Evolutionary conservation across 2,113 vertebrate genomes (phyloP), one percentile per base, ranked within the genome.

Genomic region (Oxyruncus cristatus): DNA sequence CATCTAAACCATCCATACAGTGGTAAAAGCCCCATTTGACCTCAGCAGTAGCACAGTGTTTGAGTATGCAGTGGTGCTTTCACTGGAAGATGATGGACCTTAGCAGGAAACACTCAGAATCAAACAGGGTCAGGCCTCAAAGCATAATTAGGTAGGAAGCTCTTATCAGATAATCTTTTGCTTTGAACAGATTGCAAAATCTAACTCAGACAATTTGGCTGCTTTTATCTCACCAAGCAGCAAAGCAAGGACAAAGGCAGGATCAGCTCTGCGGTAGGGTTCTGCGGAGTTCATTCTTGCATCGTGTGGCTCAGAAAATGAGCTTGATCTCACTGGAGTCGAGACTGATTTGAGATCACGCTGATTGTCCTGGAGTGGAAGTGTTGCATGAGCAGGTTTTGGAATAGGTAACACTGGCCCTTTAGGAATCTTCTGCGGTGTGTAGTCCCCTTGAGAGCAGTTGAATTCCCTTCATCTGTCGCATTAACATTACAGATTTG

Each of bases 201-300:
- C 63, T 93, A 62, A 67, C 85, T 87, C 21, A 80, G 85, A 79
- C 92, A 73, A 82, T 87, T 76, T 74, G 84, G 23, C 70, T 20
- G 46, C 42, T n/a, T 97, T 94, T 75, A 93, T 86, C 67, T 84
- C 32, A 89, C 77, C 23, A 52, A 92, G n/a, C 33, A 92, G 89
- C 92, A 81, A 80, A 96, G 47, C 26, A 14, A 85, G 75, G 89
- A 98, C 97, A 97, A 96, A 97, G 70, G 85, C 76, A 81, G 87
- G 65, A 83, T 80, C 58, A 70, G 32, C 32, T 80, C 93, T 90
- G 85, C 14, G 28, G 63, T 46, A 59, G 81, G 78, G 63, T 95
- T 95, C 62, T 44, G 53, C 23, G 23, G 63, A 91, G 90, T 52
- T 92, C 73, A 82, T 85, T 86, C 92, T 62, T 62, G 6, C 42